These are phyloP conservation scores for Eptatretus atami DNA, from an alignment of 2,797 vertebrate species.

Conservation along the genomic window DNA sequence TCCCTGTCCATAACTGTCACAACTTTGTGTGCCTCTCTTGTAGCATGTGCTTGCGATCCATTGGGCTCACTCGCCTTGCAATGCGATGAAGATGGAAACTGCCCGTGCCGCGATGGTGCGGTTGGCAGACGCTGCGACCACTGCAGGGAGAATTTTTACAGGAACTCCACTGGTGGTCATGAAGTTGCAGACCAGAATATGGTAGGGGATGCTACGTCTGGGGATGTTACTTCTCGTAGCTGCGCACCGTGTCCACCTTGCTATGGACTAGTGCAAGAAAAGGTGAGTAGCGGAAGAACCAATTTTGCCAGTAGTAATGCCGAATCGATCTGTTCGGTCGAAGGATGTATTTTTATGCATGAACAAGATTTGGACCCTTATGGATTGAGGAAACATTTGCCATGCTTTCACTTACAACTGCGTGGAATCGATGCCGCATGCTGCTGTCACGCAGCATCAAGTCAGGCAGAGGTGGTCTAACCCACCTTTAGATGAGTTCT, in stretches of 20 bases:
- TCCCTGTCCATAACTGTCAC: slow-evolving; percentile 8
- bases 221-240: slow-evolving; percentile 17
- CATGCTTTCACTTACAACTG: too few relatives aligned
- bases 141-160: slow-evolving; percentile 93
- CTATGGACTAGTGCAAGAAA: slow-evolving; percentile 62
- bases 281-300: slow-evolving; percentile 18
- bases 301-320: too few relatives aligned
- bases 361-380: too few relatives aligned
- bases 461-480: too few relatives aligned
- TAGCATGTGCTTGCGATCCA: slow-evolving; percentile 70
- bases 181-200: too few relatives aligned
- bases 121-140: slow-evolving; percentile 62
- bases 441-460: too few relatives aligned
- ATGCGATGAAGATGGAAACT: slow-evolving; percentile 41
- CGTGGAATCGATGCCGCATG: too few relatives aligned
- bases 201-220: too few relatives aligned
- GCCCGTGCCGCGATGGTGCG: slow-evolving; percentile 51
- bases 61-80: slow-evolving; percentile 46
- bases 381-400: too few relatives aligned
- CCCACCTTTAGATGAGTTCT: too few relatives aligned
- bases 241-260: slow-evolving; percentile 86
- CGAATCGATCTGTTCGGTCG: too few relatives aligned
- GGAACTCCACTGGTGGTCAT: slow-evolving; percentile 32
- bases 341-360: too few relatives aligned
- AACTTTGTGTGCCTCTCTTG: neutral